phyloP scores from a whole-genome alignment of 2,113 vertebrate genomes.

The Lichenostomus cassidix region DNA sequence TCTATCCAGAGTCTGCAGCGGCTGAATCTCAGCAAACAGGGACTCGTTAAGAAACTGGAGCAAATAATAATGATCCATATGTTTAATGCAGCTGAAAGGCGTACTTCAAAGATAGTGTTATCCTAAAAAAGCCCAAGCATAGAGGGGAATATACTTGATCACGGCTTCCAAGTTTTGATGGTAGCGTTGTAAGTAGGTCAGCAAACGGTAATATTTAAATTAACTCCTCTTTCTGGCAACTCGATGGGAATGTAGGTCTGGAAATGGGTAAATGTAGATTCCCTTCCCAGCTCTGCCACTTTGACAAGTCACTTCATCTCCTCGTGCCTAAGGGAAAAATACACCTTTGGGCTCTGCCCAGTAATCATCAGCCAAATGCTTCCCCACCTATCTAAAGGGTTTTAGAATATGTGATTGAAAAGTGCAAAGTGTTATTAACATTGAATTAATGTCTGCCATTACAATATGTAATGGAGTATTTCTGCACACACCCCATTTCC shows the following conservation, averaged over 20 bases:
- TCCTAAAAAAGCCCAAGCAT: slow-evolving; percentile 44
- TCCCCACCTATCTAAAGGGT: slow-evolving; percentile 54
- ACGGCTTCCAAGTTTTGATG: neutral
- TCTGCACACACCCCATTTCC: slow-evolving; percentile 50
- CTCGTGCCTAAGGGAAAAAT: slow-evolving; percentile 20
- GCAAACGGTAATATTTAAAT: slow-evolving; percentile 63
- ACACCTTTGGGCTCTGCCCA: slow-evolving; percentile 54
- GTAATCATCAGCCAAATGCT: slow-evolving; percentile 52
- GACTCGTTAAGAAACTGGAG: slow-evolving; percentile 53
- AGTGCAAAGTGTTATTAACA: slow-evolving; percentile 61
- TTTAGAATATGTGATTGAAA: slow-evolving; percentile 62
- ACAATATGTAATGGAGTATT: slow-evolving; percentile 58
- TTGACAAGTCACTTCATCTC: slow-evolving; percentile 55
- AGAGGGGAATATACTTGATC: slow-evolving; percentile 18
- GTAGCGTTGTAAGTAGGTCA: slow-evolving; percentile 46
- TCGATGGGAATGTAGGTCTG: slow-evolving; percentile 51
- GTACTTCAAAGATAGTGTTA: slow-evolving; percentile 36
- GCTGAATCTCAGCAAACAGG: neutral
- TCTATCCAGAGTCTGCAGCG: neutral
- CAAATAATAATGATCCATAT: slow-evolving; percentile 55
- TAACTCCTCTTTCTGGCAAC: slow-evolving; percentile 42
- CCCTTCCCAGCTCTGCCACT: slow-evolving; percentile 39
- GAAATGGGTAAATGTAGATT: slow-evolving; percentile 33
- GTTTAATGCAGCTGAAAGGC: slow-evolving; percentile 47
- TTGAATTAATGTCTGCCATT: slow-evolving; percentile 66